Percentiles rank a stretch among this genome's conserved stretches.
Evolutionary conservation across 2,888 invertebrate genomes (phyloP).

Genomic region (Drosophila mimica): DNA sequence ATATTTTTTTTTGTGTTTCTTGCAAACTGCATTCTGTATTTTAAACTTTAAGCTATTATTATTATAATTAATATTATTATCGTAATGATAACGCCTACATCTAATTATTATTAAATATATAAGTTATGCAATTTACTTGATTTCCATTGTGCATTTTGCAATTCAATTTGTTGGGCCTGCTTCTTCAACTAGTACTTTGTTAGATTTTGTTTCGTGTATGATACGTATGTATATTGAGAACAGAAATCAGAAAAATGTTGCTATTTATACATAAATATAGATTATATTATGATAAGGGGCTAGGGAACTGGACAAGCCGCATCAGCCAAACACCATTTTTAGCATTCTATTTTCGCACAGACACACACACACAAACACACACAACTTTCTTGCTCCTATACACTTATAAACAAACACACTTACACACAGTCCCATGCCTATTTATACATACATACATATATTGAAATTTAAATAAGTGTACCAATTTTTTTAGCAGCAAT

Average conservation of each 20-base stretch:
- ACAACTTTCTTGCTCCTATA: conserved; percentile 13
- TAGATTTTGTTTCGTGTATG: conserved; percentile 25
- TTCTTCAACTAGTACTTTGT: conserved; percentile 6
- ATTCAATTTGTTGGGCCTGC: conserved; percentile 34
- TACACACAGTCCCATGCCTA: conserved; percentile 35
- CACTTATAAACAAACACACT: conserved; percentile 11
- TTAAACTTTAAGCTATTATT: conserved; percentile 71
- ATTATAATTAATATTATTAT: conserved; percentile 56
- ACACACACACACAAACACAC: neutral
- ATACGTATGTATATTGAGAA: conserved; percentile 28
- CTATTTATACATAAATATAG: conserved; percentile 43
- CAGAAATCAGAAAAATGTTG: conserved; percentile 46
- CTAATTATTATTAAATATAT: conserved; percentile 77
- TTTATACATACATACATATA: conserved; percentile 37
- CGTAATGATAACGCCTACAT: conserved; percentile 45
- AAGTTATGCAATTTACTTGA: conserved; percentile 67
- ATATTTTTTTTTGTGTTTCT: conserved; percentile 40
- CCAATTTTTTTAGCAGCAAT: conserved; percentile 59
- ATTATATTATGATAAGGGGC: conserved; percentile 43
- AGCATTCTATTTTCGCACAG: conserved; percentile 39
- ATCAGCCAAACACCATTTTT: conserved; percentile 35
- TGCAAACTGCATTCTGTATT: conserved; percentile 78
- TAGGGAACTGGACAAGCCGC: conserved; percentile 34
- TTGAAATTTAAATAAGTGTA: conserved; percentile 57
- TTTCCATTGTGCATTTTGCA: conserved; percentile 44